A percentile compares a stretch with the other conserved stretches of the same genome.
Conservation (phyloP, 2,888 invertebrate species). For the Lepetodrilus schrolli region DNA sequence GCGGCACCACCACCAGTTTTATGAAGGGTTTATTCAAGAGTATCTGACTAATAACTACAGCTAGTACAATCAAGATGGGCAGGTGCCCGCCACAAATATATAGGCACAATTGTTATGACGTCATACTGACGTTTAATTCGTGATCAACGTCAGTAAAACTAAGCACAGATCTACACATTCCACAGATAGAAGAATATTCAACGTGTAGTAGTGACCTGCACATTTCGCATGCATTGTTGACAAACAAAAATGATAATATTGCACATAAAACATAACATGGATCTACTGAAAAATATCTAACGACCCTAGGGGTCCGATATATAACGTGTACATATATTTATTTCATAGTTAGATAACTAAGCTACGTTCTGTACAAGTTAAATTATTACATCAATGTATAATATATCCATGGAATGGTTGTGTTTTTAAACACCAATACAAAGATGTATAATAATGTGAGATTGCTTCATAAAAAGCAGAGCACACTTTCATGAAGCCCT, state of each 20-base stretch:
- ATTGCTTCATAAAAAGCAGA: too few species aligned
- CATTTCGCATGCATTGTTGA: slow-evolving; percentile 20
- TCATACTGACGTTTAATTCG: not conserved
- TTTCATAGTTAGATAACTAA: not conserved
- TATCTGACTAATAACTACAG: slow-evolving; percentile 5
- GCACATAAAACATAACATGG: slow-evolving; percentile 19
- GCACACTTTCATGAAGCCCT: too few species aligned
- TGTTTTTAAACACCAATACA: not conserved
- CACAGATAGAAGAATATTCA: slow-evolving; percentile 5
- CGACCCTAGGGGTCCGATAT: not conserved
- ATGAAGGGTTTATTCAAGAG: slow-evolving; percentile 24
- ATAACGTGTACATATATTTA: not conserved
- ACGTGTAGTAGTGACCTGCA: not conserved
- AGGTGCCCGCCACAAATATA: not conserved
- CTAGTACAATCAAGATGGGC: slow-evolving; percentile 14
- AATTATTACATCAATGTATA: not conserved
- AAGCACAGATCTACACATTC: slow-evolving; percentile 19
- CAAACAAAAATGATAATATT: slow-evolving; percentile 8
- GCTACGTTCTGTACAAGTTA: not conserved
- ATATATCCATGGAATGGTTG: not conserved
- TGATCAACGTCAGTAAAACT: not conserved
- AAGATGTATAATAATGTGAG: not conserved
- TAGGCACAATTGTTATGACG: not conserved
- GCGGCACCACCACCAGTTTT: slow-evolving; percentile 20
- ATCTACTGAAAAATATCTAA: not conserved